phyloP scores from a whole-genome alignment of 92 coral and sea anemone genomes.

The Pocillopora meandrina region DNA sequence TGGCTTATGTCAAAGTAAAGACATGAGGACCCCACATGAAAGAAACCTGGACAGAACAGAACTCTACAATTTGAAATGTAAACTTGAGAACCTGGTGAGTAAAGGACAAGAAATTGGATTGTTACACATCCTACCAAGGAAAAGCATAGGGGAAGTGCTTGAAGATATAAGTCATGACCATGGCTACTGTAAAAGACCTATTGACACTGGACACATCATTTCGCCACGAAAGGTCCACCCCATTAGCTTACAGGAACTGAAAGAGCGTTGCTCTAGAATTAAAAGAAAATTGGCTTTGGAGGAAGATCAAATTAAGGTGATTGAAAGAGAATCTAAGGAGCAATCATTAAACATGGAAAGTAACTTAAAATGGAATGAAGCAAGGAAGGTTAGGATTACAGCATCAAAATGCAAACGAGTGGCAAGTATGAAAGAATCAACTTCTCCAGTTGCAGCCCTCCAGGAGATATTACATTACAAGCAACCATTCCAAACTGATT shows the following conservation, averaged over 20 bases:
- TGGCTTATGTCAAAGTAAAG: conserved; percentile 46
- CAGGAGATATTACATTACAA: conserved; percentile 33
- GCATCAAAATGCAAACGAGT: conserved; percentile 47
- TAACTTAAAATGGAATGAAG: conserved; percentile 48
- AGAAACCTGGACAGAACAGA: conserved; percentile 44
- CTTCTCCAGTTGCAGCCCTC: conserved; percentile 29
- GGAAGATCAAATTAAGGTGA: conserved; percentile 35
- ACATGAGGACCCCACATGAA: conserved; percentile 48
- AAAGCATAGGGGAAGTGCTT: conserved; percentile 40
- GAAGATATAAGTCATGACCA: conserved; percentile 35
- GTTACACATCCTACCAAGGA: conserved; percentile 44
- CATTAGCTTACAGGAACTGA: conserved; percentile 32
- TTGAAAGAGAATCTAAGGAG: conserved; percentile 43
- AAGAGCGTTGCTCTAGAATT: conserved; percentile 34
- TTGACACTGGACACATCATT: conserved; percentile 40
- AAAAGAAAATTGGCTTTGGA: conserved; percentile 34
- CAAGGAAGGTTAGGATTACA: conserved; percentile 40
- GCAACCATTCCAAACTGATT: conserved; percentile 1
- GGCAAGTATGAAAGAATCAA: conserved; percentile 41
- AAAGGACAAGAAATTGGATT: conserved; percentile 48
- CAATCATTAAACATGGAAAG: conserved; percentile 34
- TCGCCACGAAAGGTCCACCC: conserved; percentile 56
- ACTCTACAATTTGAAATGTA: conserved; percentile 47
- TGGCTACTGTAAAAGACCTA: conserved; percentile 37
- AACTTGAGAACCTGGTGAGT: conserved; percentile 55